Evolutionary conservation across 2,797 vertebrate genomes (phyloP).

Genomic region (Halcyon smyrnensis): DNA sequence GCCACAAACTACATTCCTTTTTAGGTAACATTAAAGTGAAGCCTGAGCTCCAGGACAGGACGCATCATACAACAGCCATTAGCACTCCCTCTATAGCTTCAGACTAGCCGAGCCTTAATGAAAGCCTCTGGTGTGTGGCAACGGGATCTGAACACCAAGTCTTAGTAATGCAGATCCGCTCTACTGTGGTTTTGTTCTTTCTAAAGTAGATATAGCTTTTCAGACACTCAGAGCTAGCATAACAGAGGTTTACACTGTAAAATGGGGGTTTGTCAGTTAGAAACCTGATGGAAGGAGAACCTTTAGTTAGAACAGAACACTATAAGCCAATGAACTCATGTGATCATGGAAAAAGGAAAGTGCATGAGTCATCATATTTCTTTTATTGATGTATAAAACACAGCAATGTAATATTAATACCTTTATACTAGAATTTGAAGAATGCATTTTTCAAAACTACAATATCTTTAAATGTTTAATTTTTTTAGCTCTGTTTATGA

Average conservation of each 20-base stretch:
- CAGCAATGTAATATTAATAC: neutral
- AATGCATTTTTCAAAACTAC: neutral
- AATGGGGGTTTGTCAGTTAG: neutral
- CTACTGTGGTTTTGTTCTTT: neutral
- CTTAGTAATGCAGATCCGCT: neutral
- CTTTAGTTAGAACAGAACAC: neutral
- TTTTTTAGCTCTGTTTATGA: neutral
- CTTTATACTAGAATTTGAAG: neutral
- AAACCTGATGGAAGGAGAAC: neutral
- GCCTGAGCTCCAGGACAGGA: neutral
- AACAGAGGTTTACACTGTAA: neutral
- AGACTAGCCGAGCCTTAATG: neutral
- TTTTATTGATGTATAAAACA: neutral
- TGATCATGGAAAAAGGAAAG: neutral
- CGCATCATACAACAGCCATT: rapidly evolving
- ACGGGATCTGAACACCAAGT: neutral
- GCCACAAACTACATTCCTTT: neutral
- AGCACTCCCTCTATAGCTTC: neutral
- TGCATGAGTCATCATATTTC: neutral
- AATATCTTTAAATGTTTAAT: neutral
- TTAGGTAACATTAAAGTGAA: neutral
- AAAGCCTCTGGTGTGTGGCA: neutral
- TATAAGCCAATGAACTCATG: neutral
- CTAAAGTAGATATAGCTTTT: neutral
- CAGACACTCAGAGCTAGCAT: neutral